Base-by-base conservation (phyloP, 1,140 invertebrate genomes). In the Drosophila yakuba region DNA sequence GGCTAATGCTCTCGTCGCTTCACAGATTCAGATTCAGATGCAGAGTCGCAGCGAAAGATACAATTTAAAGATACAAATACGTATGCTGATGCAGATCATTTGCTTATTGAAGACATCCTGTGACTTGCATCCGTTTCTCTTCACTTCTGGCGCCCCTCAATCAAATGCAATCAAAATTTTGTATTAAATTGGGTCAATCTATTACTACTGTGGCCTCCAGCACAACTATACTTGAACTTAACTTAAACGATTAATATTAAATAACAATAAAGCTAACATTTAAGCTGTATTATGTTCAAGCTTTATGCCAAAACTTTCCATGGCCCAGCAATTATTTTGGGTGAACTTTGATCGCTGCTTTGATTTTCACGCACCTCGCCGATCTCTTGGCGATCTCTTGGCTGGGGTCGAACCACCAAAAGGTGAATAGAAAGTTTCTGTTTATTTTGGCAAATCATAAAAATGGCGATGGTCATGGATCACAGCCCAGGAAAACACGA, bases 391-490 rank as follows among this genome's bases (percentile, higher is more conserved):
- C 36, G 35, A 57, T 63, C 41, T 76, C 58, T 80, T 78, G 74
- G 78, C 48, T 17, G 17, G 17, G 17, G 17, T 17, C 17, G 17
- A 17, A 17, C 17, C 17, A 17, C 17, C 17, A 17, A 17, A 17
- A 17, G 39, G n/a, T 64, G 36, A 23, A 55, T 45, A 82, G 83
- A 86, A 86, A 86, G 82, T 82, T 73, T 36, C 38, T 36, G 72
- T 61, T 55, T 62, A 48, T 81, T 84, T 81, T 84, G 83, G 82
- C 83, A 88, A 86, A 86, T 86, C 83, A 86, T 82, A 69, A 73
- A 85, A 86, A 86, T 86, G 82, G 83, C 83, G 82, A 39, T 59
- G 75, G 82, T 88, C 83, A 88, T 82, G 83, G 83, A 86, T 86
- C 83, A 88, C 77, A 84, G 81, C 81, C 63, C 73, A 50, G 62